Base-by-base conservation (phyloP, 2,113 vertebrate genomes). In the Zapornia atra region DNA sequence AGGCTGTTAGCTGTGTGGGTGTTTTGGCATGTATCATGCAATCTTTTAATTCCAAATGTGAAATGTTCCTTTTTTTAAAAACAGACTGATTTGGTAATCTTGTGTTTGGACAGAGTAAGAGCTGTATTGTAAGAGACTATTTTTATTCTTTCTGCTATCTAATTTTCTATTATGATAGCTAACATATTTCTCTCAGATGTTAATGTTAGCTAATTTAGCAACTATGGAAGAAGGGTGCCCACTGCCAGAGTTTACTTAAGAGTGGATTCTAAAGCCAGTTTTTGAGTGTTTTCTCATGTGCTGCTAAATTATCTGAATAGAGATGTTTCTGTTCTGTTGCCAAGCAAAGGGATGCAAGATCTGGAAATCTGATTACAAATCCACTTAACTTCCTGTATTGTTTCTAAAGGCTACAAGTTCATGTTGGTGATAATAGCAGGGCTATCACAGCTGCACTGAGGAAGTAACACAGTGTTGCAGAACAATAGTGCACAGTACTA, bases 91-190 rank as follows among this genome's bases (percentile, higher is more conserved):
- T 48, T 79, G 81, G 61, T 89, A 56, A 69, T 69, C 54, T 46
- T 42, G n/a, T 86, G 17, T 83, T 89, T 71, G 81, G 66, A 40
- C 44, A 79, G 69, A 75, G 4, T 34, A 69, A 68, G 64, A 86
- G 33, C 38, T 87, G 46, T 93, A 42, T 71, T 94, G 65, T 75
- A 81, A 89, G 69, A 87, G n/a, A 53, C 44, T 95, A 34, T 92
- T 95, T 96, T 93, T 94, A 71, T 44, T 89, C 48, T 81, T 92
- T 63, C 48, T 86, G 70, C 48, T 64, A 50, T 48, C 69, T 29
- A 51, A 44, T 82, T 94, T 90, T 53, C 31, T 80, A 19, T 63
- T 73, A 28, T 22, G 77, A 53, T 63, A 29, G 28, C 31, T 38
- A 73, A 65, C 70, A 54, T 60, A 70, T 53, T 96, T 86, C 28